Conservation (phyloP, 2,113 vertebrate genomes). For the Pelusios castaneus region DNA sequence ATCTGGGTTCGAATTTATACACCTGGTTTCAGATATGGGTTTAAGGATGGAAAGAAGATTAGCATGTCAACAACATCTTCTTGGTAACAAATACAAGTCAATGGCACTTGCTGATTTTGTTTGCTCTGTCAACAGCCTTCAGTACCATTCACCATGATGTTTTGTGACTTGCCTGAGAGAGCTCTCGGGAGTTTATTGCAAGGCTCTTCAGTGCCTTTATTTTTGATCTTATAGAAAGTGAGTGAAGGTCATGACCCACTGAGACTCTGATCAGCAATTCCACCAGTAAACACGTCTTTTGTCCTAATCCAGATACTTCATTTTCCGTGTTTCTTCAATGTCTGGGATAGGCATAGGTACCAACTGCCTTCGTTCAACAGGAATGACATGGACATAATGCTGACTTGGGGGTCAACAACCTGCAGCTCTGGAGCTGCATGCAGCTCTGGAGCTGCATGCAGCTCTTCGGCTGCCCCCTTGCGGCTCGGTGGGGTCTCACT, state of each 20-base stretch:
- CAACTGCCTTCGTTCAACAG: not conserved
- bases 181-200: not conserved
- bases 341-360: not conserved
- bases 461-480: too few relatives aligned
- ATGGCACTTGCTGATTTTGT: not conserved
- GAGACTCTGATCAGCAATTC: not conserved
- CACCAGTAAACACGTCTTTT: not conserved
- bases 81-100: not conserved
- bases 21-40: not conserved
- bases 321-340: not conserved
- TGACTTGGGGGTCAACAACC: too few relatives aligned
- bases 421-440: too few relatives aligned
- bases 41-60: not conserved
- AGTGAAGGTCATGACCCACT: not conserved
- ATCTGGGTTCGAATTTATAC: constrained; percentile 28
- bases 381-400: not conserved
- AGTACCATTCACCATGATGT: not conserved
- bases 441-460: too few relatives aligned
- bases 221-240: not conserved
- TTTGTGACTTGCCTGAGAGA: not conserved
- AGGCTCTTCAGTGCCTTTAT: not conserved
- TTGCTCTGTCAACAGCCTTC: not conserved
- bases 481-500: too few relatives aligned
- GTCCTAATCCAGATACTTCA: not conserved
- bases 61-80: not conserved